phyloP scores from a whole-genome alignment of 2,888 invertebrate species.

The Diloba caeruleocephala region DNA sequence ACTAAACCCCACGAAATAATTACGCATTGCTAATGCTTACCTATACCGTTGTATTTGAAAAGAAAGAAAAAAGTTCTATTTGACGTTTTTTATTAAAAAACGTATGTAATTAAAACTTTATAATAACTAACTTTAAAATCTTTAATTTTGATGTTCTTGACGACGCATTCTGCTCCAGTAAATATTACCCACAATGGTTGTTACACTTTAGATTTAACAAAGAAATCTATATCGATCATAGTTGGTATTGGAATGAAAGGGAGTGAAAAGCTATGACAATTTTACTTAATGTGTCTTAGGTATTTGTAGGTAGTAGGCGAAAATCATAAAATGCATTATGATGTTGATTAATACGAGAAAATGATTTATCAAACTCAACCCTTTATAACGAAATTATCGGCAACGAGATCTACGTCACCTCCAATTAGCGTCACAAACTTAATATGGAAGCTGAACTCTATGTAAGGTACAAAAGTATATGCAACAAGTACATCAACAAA shows the following conservation, averaged over 20 bases:
- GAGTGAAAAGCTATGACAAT: too few relatives aligned
- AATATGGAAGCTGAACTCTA: slow-evolving; percentile 32
- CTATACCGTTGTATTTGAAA: neutral
- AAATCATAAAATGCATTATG: too few relatives aligned
- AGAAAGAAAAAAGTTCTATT: neutral
- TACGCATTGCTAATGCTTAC: too few relatives aligned
- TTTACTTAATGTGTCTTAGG: too few relatives aligned
- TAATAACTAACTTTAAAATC: neutral
- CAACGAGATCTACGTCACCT: slow-evolving; percentile 15
- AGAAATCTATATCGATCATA: too few relatives aligned
- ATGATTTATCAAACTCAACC: slow-evolving; percentile 4
- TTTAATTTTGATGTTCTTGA: slow-evolving; percentile 2
- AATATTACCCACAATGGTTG: too few relatives aligned
- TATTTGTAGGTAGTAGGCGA: too few relatives aligned
- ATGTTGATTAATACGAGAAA: neutral
- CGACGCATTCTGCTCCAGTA: too few relatives aligned
- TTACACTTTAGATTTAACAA: too few relatives aligned
- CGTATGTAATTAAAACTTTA: slow-evolving; percentile 10
- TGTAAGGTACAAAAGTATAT: slow-evolving; percentile 57
- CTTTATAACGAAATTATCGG: slow-evolving; percentile 33
- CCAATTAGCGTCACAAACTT: slow-evolving; percentile 39
- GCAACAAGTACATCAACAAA: slow-evolving; percentile 78
- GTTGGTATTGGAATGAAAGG: too few relatives aligned
- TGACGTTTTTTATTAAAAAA: neutral
- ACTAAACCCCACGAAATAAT: too few relatives aligned